Base-by-base conservation (phyloP, 2,797 vertebrate genomes). In the Hapalemur alaotrensis region DNA sequence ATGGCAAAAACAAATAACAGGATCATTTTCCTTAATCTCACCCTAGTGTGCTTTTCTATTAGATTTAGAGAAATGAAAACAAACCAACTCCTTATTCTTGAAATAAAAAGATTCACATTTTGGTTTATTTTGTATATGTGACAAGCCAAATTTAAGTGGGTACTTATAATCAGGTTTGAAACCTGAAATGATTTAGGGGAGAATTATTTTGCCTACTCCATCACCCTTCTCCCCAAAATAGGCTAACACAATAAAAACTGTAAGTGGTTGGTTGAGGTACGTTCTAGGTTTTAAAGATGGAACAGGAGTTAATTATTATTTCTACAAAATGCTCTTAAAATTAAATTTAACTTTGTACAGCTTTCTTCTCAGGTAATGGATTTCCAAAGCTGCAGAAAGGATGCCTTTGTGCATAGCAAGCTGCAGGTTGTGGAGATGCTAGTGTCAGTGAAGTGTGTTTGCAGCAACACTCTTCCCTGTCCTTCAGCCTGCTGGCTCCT, bases 11-110 rank as follows among this genome's bases (percentile, higher is more conserved):
- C 48, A 95, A 91, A 76, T 59, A 52, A 85, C 25, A 95, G 73
- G 20, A 38, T 69, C 18, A 61, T 84, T 87, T 97, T 48, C 72
- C 28, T 63, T 92, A 35, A 41, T 38, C 50, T 95, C 41, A 78
- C 20, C 30, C 61, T 43, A 59, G 7, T 30, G 41, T 46, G 20
- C 3, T 79, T 87, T 93, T 32, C 61, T 86, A 25, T 79, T 81
- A 82, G 22, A 35, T 38, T 91, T 59, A 89, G n/a, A 76, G 32
- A 93, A 96, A 84, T 48, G 35, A 72, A 92, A 96, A 81, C 25
- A 72, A 86, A 82, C 11, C 35, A 65, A 67, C 4, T 85, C 65
- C 17, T 28, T 93, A 87, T 78, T 95, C 28, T 91, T 89, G 32
- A 59, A 88, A 67, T 65, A 30, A 65, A 76, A 48, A 48, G 81